Evolutionary conservation across 2,797 vertebrate species (phyloP), one percentile per base, ranked within the genome.

Genomic region (Sebastes dallii): DNA sequence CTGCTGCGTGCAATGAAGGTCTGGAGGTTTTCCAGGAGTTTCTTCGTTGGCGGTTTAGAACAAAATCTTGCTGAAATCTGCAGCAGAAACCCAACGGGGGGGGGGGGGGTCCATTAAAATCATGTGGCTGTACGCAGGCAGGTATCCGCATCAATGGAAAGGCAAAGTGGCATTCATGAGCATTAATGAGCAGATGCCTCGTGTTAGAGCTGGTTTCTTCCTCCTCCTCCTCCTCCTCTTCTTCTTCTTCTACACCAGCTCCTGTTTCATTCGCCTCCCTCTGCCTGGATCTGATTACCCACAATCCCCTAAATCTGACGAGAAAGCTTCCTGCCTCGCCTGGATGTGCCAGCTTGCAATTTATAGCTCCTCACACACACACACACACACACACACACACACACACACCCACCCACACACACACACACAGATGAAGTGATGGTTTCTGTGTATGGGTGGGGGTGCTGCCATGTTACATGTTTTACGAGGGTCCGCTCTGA

Each of bases 211-310:
- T 20, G 25, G 2, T n/a, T 50, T 14, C 65, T 2, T 61, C 61
- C 20, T 59, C 66, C 64, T 29, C 55, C 24, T 72, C 65, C 59
- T 59, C 55, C n/a, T 72, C 55, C 14, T 72, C 68, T 9, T 68
- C 66, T 39, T 32, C 71, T 3, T 70, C 71, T 56, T 68, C 66
- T 39, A 30, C 64, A 52, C 39, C 64, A 4, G 85, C 82, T 90
- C 84, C 88, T 1, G 75, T 84, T 91, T 82, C 74, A 42, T 20
- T 72, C 68, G 3, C 83, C 81, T 78, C 75, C 80, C 46, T 60
- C 74, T 18, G 84, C 69, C 91, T 92, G 90, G 88, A 86, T 93
- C 80, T 87, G 86, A 90, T 95, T 95, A 93, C 91, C 86, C 83
- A 88, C 80, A 87, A 90, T 89, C 83, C 92, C 55, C 55, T 85